Percentiles rank a stretch among this genome's conserved stretches.
Evolutionary conservation across 2,113 vertebrate species (phyloP).

Genomic region (Engystomops pustulosus): DNA sequence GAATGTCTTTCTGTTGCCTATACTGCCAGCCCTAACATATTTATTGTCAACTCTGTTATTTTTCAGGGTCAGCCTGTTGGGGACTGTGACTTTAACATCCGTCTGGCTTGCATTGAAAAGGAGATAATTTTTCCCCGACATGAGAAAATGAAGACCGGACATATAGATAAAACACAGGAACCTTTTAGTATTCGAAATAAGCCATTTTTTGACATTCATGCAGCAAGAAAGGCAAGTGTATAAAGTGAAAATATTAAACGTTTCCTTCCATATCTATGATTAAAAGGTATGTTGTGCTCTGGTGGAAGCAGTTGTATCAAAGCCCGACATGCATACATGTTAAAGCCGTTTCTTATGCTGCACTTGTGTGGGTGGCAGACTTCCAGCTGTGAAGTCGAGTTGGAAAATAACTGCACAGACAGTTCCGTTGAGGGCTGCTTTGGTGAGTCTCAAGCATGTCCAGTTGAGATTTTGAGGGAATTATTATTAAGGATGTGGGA

Average conservation of each 20-base stretch:
- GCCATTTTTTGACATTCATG: slow-evolving; percentile 93
- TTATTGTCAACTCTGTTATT: slow-evolving; percentile 46
- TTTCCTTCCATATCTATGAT: no score
- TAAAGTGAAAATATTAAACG: not conserved
- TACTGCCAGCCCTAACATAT: not conserved
- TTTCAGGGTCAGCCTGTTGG: slow-evolving; percentile 93
- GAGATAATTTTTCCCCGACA: slow-evolving; percentile 94
- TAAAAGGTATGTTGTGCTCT: no score
- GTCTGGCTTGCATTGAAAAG: slow-evolving; percentile 93
- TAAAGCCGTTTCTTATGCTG: not conserved
- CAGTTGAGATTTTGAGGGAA: not conserved
- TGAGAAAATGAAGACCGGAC: slow-evolving; percentile 94
- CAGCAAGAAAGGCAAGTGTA: slow-evolving; percentile 89
- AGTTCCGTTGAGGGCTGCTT: not conserved
- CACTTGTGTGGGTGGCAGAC: not conserved
- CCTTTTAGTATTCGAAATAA: slow-evolving; percentile 95
- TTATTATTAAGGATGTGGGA: not conserved
- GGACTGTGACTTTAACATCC: slow-evolving; percentile 93
- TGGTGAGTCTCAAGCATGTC: not conserved
- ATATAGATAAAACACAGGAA: slow-evolving; percentile 95
- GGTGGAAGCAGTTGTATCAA: no score
- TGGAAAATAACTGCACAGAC: not conserved
- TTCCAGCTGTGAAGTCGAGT: not conserved
- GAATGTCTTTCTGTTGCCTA: not conserved
- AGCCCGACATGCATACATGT: not conserved